These are phyloP conservation scores for Diaprepes abbreviatus DNA, from an alignment of 2,888 invertebrate species.

Conservation along the genomic window DNA sequence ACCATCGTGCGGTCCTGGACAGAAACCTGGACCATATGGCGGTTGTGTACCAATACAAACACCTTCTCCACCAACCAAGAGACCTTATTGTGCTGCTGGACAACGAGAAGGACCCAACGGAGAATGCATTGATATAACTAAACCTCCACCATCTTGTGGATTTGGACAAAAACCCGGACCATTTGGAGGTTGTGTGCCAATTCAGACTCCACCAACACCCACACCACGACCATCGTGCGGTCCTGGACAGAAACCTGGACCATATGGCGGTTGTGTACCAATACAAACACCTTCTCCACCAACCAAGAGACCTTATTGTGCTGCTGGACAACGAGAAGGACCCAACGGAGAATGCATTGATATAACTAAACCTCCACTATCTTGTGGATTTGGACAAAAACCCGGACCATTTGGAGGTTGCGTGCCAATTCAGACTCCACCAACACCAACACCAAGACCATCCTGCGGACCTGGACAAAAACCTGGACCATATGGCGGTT, in stretches of 20 bases:
- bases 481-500: slow-evolving; percentile 54
- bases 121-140: slow-evolving; percentile 26
- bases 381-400: slow-evolving; percentile 41
- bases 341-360: slow-evolving; percentile 55
- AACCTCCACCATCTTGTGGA: slow-evolving; percentile 7
- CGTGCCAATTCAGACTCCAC: slow-evolving; percentile 15
- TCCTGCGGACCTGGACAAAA: slow-evolving; percentile 50
- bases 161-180: slow-evolving; percentile 9
- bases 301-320: slow-evolving; percentile 34
- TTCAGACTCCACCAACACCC: slow-evolving; percentile 30
- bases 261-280: slow-evolving; percentile 30
- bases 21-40: slow-evolving; percentile 10
- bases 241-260: slow-evolving; percentile 4
- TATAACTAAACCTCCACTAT: slow-evolving; percentile 32
- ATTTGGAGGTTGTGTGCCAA: slow-evolving; percentile 23
- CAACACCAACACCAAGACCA: slow-evolving; percentile 37
- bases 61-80: slow-evolving; percentile 12
- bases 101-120: slow-evolving; percentile 36
- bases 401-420: slow-evolving; percentile 37
- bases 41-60: slow-evolving; percentile 14
- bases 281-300: slow-evolving; percentile 21
- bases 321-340: slow-evolving; percentile 36
- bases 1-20: background rate
- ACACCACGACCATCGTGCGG: slow-evolving; percentile 15
- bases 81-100: slow-evolving; percentile 43